phyloP scores from a whole-genome alignment of 1,140 invertebrate species.

The Nymphalis io region DNA sequence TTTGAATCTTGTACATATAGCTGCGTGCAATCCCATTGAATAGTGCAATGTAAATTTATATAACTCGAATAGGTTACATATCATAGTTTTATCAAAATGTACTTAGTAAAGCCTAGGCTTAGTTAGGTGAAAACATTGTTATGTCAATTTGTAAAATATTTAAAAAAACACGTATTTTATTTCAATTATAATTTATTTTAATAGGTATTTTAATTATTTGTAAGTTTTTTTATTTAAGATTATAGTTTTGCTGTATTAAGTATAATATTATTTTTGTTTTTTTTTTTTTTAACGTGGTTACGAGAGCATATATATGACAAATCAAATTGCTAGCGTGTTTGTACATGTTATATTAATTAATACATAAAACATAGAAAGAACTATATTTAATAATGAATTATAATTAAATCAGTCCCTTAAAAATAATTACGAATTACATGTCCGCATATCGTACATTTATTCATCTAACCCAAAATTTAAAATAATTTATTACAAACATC shows the following conservation, averaged over 20 bases:
- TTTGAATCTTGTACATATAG: neutral
- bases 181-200: no score
- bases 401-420: neutral
- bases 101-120: slow-evolving; percentile 29
- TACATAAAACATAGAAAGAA: neutral
- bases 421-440: no score
- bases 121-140: slow-evolving; percentile 33
- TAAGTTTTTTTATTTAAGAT: neutral
- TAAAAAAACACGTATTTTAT: no score
- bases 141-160: slow-evolving; percentile 32
- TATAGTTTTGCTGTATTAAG: neutral
- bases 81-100: slow-evolving; percentile 40
- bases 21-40: slow-evolving; percentile 32
- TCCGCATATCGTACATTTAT: no score
- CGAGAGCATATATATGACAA: slow-evolving; percentile 1
- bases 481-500: no score
- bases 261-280: neutral
- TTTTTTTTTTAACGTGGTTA: neutral
- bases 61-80: slow-evolving; percentile 49
- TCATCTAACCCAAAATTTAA: no score
- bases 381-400: neutral
- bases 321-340: neutral
- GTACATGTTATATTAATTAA: neutral
- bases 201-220: neutral
- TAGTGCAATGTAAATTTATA: slow-evolving; percentile 44